Percentiles rank a stretch among this genome's conserved stretches.
Evolutionary conservation across 2,888 invertebrate genomes (phyloP).

Genomic region (Andrena dorsata): DNA sequence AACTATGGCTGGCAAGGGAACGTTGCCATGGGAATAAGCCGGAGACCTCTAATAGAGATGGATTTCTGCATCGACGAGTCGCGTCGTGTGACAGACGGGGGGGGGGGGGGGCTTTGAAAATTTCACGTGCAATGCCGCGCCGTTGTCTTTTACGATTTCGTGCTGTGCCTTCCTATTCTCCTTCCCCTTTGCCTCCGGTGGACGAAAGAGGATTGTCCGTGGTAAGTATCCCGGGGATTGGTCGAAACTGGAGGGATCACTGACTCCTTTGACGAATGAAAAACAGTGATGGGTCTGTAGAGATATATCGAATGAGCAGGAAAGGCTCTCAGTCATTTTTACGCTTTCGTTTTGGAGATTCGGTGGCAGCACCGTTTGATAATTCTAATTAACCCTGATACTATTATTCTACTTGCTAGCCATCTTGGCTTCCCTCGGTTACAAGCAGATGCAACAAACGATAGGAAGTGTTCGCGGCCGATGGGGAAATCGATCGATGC

Average conservation of each 20-base stretch:
- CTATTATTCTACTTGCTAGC: no score
- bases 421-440: not conserved
- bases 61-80: conserved; percentile 69
- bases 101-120: conserved; percentile 56
- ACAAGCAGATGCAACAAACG: not conserved
- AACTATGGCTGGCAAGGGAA: conserved; percentile 53
- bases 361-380: no score
- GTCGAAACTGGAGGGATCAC: not conserved
- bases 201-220: not conserved
- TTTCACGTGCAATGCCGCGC: conserved; percentile 46
- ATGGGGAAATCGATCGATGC: conserved; percentile 49
- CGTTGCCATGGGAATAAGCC: conserved; percentile 80
- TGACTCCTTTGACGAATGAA: not conserved
- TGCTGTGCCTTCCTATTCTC: not conserved
- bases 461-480: not conserved
- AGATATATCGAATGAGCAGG: no score
- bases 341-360: no score
- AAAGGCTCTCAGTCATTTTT: no score
- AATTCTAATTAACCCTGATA: no score
- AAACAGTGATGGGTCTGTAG: no score
- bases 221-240: not conserved
- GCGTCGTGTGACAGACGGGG: conserved; percentile 54
- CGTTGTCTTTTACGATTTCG: conserved; percentile 18
- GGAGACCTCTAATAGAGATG: conserved; percentile 77
- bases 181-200: not conserved